Conservation (phyloP, 2,888 invertebrate genomes). For the Drosophila phalerata region DNA sequence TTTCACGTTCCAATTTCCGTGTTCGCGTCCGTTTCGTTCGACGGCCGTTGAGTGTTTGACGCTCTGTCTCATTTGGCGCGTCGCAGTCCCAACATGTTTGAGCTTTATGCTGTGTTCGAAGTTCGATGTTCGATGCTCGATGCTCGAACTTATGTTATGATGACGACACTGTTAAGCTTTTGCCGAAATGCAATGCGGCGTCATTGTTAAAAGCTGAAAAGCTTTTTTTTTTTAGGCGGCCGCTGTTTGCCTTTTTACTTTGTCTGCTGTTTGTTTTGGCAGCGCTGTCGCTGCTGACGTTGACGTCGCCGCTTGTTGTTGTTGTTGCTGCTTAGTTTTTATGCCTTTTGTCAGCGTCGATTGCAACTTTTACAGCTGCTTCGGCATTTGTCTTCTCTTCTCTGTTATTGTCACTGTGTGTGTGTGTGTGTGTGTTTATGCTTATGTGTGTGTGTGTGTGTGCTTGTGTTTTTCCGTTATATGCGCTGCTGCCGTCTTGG, state of each 20-base stretch:
- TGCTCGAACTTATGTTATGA: constrained; percentile 18
- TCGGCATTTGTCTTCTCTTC: constrained; percentile 33
- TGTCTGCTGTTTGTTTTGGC: constrained; percentile 22
- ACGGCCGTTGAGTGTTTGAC: constrained; percentile 75
- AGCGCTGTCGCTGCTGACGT: constrained; percentile 6
- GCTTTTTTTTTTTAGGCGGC: constrained; percentile 48
- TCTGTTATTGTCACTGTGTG: constrained; percentile 13
- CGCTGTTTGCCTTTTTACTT: constrained; percentile 41
- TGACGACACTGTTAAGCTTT: constrained; percentile 83
- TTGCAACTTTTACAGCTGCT: constrained; percentile 66
- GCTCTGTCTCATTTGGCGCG: constrained; percentile 5
- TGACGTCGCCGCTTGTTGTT: constrained; percentile 8
- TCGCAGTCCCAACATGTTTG: constrained; percentile 44
- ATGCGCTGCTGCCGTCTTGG: constrained; percentile 20
- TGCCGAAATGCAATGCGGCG: constrained; percentile 42
- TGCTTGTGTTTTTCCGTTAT: constrained; percentile 4
- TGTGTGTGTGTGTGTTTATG: constrained; percentile 1
- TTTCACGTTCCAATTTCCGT: constrained; percentile 48
- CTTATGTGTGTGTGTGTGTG: constrained; percentile 5
- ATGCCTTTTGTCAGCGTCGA: constrained; percentile 39
- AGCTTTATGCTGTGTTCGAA: constrained; percentile 9
- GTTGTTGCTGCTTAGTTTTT: constrained; percentile 1
- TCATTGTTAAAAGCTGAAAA: constrained; percentile 57
- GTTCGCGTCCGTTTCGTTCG: constrained; percentile 78
- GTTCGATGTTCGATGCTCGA: constrained; percentile 17